Percentiles rank a stretch among this genome's conserved stretches.
Evolutionary conservation across 2,888 invertebrate genomes (phyloP).

Genomic region (Ceramica pisi): DNA sequence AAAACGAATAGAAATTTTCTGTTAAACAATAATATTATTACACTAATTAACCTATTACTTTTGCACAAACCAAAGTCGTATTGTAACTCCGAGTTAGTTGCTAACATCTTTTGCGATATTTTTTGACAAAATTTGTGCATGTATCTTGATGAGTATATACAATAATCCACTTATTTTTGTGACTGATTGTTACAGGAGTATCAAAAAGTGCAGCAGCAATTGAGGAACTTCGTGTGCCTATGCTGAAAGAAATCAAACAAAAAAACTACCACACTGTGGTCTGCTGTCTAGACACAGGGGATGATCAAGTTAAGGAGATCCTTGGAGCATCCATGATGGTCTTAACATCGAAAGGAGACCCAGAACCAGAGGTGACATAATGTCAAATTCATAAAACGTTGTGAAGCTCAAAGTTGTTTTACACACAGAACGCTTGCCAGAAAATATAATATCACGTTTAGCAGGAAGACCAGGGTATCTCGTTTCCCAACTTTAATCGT

Average conservation of each 20-base stretch:
- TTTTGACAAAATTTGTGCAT: too few relatives aligned
- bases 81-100: too few relatives aligned
- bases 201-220: conserved; percentile 32
- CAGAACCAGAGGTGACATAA: conserved; percentile 21
- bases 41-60: too few relatives aligned
- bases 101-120: too few relatives aligned
- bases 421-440: too few relatives aligned
- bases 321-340: conserved; percentile 30
- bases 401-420: background rate
- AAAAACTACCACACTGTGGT: conserved; percentile 26
- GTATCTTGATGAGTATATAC: background rate
- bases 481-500: background rate
- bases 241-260: conserved; percentile 32
- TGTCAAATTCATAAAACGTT: background rate
- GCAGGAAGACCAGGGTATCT: background rate
- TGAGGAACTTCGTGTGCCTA: conserved; percentile 33
- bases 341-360: conserved; percentile 33
- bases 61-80: too few relatives aligned
- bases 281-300: conserved; percentile 30
- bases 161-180: background rate
- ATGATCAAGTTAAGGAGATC: conserved; percentile 27
- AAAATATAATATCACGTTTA: background rate
- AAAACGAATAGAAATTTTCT: too few relatives aligned
- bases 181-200: conserved; percentile 8
- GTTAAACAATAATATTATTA: too few relatives aligned